A percentile compares a stretch with the other conserved stretches of the same genome.
These are phyloP conservation scores for Pluvianellus socialis DNA, from an alignment of 2,113 vertebrate genomes.

Conservation along the genomic window DNA sequence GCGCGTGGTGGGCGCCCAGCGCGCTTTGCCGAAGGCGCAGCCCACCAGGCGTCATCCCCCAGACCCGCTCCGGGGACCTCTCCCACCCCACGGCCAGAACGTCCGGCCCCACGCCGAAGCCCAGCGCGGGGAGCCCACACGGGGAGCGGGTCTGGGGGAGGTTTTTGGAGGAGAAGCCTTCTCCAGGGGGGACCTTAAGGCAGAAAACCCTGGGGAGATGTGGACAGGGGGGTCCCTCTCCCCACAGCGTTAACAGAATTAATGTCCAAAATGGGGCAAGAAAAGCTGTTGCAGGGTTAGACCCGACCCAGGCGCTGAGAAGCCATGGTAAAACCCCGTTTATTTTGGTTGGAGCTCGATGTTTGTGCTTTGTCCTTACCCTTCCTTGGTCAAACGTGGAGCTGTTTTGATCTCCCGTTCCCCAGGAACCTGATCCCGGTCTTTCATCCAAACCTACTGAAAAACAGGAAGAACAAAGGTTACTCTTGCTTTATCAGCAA, in stretches of 20 bases:
- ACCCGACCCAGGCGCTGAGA: rapidly evolving
- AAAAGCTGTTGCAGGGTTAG: not conserved
- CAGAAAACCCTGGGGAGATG: not conserved
- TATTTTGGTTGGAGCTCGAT: not conserved
- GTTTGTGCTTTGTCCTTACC: slow-evolving; percentile 77
- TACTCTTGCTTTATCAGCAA: slow-evolving; percentile 66
- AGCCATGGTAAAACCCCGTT: not conserved
- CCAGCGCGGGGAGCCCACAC: rapidly evolving
- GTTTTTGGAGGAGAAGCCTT: not conserved
- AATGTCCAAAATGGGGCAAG: not conserved
- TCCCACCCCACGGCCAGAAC: too few relatives aligned
- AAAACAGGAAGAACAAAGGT: slow-evolving; percentile 59
- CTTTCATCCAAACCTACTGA: slow-evolving; percentile 88
- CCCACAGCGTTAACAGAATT: not conserved
- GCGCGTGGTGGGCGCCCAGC: rapidly evolving
- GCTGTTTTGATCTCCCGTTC: slow-evolving; percentile 88
- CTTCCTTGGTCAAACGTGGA: slow-evolving; percentile 91
- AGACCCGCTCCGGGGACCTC: not conserved
- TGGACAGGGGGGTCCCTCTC: rapidly evolving
- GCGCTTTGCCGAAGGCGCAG: not conserved
- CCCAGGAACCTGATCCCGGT: slow-evolving; percentile 89
- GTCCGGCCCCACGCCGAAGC: rapidly evolving
- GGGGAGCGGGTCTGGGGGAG: rapidly evolving
- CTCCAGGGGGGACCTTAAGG: not conserved
- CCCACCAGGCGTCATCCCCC: not conserved